Base-by-base conservation (phyloP, 1,140 invertebrate species). In the Druon quercuslanigerum region DNA sequence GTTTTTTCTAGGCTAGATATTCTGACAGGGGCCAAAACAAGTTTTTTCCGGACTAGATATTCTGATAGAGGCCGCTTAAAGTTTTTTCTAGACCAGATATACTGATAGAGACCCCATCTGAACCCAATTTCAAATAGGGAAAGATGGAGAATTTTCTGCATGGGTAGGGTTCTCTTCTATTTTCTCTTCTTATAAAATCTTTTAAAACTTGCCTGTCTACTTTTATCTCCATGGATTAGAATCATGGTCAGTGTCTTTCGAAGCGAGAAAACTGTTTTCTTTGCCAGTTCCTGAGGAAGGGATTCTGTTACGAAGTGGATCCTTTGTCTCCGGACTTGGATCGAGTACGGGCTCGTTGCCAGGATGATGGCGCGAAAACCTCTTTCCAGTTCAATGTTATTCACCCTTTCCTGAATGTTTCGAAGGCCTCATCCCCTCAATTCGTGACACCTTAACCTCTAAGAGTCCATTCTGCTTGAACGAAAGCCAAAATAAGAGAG, bases 381-480 rank as follows among this genome's bases (percentile, higher is more conserved):
- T 84, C 82, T 85, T 87, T 87, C 77, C 57, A 16, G 76, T 57
- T 20, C 75, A 77, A 51, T 74, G 79, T 81, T 84, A 54, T 14
- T 40, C 20, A n/a, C 51, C 50, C 50, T 50, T 11, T 7, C 71
- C 20, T 66, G 17, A 50, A 25, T 25, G 40, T 51, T 14, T 14
- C 6, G 51, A 51, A 16, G 72, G 8, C 57, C 71, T 50, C 60
- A 75, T 54, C 71, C 60, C 76, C 46, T 72, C 11, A 50, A 19
- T 51, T 71, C 66, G n/a, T 72, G 72, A 54, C 60, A 72, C 73
- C 60, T 75, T 51, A 73, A 56, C 77, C 76, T 46, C 52, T 79
- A 75, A 81, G 73, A 77, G 77, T 82, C 74, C 82, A 85, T 84
- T 82, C 70, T 52, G 73, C 66, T 87, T 87, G 87, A 89, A 86